Evolutionary conservation across 2,113 vertebrate genomes (phyloP), one percentile per base, ranked within the genome.

Genomic region (Montifringilla adamsi): DNA sequence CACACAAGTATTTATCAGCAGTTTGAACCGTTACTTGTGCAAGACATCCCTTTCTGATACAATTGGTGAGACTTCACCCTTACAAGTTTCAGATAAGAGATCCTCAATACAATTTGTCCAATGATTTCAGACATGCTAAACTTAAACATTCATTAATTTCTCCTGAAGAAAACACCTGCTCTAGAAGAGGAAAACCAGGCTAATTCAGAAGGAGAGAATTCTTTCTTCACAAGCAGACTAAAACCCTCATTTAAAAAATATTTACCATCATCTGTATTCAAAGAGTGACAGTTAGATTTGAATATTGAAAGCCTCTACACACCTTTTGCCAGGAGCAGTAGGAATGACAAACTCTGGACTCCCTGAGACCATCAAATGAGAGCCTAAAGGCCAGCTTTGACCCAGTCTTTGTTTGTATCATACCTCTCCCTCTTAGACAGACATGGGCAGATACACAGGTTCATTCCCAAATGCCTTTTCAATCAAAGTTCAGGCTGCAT

Each of bases 351-450:
- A 60, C 13, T 84, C 30, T 47, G 33, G 56, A 59, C 22, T 56
- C 15, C 15, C 50, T 56, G 47, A 64, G 33, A 60, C 15, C 41
- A 28, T 17, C 19, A 30, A 62, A 67, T 8, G 16, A 0, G 0
- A 80, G 14, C 37, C 64, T 72, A 87, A 87, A 94, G 68, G 8
- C 22, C 30, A 10, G 15, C 39, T 89, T 31, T 90, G 55, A 59
- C 43, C 11, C 50, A 35, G 20, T 18, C 73, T 66, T 67, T 11
- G 1, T 28, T 62, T 70, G 19, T 59, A 60, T 52, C 68, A 26
- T 64, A 37, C 11, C 33, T 88, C 68, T 67, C 17, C 20, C 30
- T 73, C 68, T 81, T 11, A 18, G 35, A 41, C 15, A 70, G 47
- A 49, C 31, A 50, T 0, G 8, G 59, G 15, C 41, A 85, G 56